These are phyloP conservation scores for Ceyx cyanopectus DNA, from an alignment of 2,113 vertebrate genomes.

Conservation along the genomic window DNA sequence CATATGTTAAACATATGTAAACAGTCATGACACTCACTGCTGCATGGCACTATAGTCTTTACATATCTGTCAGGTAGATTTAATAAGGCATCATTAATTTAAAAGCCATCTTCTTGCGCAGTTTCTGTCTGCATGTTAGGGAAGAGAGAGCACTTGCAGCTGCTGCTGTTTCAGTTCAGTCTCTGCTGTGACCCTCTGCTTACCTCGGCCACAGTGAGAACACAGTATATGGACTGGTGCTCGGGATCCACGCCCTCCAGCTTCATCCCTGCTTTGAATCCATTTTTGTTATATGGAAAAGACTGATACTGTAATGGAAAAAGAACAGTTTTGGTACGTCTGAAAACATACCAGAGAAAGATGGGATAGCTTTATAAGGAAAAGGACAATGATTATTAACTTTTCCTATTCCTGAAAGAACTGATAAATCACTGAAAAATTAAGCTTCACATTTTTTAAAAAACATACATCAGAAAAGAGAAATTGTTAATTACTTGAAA, in stretches of 20 bases:
- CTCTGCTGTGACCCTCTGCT: neutral
- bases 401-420: neutral
- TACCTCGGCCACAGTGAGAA: slow-evolving; percentile 94
- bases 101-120: neutral
- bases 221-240: slow-evolving; percentile 94
- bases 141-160: neutral
- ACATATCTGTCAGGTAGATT: neutral
- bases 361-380: neutral
- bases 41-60: neutral
- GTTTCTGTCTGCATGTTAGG: neutral
- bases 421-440: neutral
- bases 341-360: neutral
- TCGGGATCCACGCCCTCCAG: slow-evolving; percentile 94
- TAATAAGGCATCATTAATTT: neutral
- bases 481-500: neutral
- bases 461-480: rapidly evolving
- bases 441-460: neutral
- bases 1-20: neutral
- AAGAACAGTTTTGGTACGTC: neutral
- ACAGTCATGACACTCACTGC: neutral
- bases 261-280: slow-evolving; percentile 97
- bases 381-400: neutral
- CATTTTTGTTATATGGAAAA: slow-evolving; percentile 95
- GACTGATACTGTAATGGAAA: slow-evolving; percentile 87
- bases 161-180: neutral